phyloP scores from a whole-genome alignment of 2,113 vertebrate species.

The Xerus inauris region DNA sequence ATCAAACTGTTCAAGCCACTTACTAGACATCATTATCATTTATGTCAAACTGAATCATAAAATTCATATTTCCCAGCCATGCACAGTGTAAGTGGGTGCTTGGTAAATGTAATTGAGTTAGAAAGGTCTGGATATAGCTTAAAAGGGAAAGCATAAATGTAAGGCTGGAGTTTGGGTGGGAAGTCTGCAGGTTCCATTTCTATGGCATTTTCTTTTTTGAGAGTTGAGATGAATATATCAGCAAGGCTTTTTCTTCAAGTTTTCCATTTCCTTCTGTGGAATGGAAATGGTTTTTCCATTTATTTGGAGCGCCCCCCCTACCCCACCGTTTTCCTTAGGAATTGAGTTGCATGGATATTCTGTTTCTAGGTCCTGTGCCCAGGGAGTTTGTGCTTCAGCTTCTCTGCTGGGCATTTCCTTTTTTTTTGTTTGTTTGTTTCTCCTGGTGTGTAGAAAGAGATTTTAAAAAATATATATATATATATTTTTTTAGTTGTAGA shows the following conservation, averaged over 20 bases:
- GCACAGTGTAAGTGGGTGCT: neutral
- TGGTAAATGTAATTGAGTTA: neutral
- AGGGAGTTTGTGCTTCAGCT: slow-evolving; percentile 42
- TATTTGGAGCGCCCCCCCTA: neutral
- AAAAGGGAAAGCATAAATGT: slow-evolving; percentile 28
- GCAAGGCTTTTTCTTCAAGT: slow-evolving; percentile 29
- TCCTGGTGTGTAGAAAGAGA: slow-evolving; percentile 52
- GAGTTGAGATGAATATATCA: neutral
- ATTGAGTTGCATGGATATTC: slow-evolving; percentile 56
- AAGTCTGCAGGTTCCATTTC: slow-evolving; percentile 9
- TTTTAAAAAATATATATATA: too few relatives aligned
- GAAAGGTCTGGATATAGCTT: slow-evolving; percentile 41
- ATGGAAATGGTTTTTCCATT: slow-evolving; percentile 36
- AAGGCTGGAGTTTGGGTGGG: neutral
- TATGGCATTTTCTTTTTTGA: slow-evolving; percentile 44
- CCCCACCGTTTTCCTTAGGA: slow-evolving; percentile 38
- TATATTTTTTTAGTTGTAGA: too few relatives aligned
- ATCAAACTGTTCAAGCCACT: slow-evolving; percentile 1
- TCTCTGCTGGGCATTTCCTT: slow-evolving; percentile 34
- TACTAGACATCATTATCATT: neutral
- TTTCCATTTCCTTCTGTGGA: slow-evolving; percentile 34
- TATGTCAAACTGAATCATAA: neutral
- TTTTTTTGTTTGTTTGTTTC: slow-evolving; percentile 57
- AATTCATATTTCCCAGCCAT: neutral
- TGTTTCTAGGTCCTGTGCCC: slow-evolving; percentile 37